Percentiles rank a stretch among this genome's conserved stretches.
phyloP scores from a whole-genome alignment of 37 sponge, comb jelly and placozoan species.

The Geodia barretti region DNA sequence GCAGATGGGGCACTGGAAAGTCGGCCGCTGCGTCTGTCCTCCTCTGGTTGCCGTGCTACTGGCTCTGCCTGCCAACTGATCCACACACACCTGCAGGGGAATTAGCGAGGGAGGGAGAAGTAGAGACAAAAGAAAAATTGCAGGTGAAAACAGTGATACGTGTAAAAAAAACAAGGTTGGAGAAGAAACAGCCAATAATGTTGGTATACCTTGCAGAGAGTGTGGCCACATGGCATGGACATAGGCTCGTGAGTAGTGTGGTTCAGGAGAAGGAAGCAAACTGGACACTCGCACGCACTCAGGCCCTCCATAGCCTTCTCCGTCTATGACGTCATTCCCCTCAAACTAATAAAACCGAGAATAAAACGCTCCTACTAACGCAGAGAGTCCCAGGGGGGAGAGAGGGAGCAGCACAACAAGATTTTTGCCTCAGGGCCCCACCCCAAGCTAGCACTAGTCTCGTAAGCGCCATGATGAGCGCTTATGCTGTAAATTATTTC shows the following conservation, averaged over 20 bases:
- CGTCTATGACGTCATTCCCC: too few species aligned
- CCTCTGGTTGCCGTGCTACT: background rate
- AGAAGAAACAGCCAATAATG: too few species aligned
- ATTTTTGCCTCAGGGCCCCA: too few species aligned
- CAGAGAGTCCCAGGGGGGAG: too few species aligned
- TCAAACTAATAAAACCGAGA: too few species aligned
- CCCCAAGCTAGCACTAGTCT: too few species aligned
- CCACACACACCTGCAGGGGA: conserved; percentile 5
- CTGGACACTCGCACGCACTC: conserved; percentile 85
- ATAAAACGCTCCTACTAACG: too few species aligned
- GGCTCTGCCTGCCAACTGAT: background rate
- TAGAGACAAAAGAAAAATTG: background rate
- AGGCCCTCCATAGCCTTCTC: conserved; percentile 30
- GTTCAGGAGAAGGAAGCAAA: conserved; percentile 60
- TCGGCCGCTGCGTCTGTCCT: background rate
- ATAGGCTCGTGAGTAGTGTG: conserved; percentile 38
- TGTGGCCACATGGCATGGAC: conserved; percentile 86
- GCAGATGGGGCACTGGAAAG: conserved; percentile 79
- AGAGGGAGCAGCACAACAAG: too few species aligned
- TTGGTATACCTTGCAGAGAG: conserved; percentile 63
- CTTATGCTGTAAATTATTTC: too few species aligned
- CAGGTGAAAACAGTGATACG: too few species aligned
- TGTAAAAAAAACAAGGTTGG: too few species aligned
- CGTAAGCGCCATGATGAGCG: too few species aligned
- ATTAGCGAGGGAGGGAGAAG: background rate